A percentile compares a stretch with the other conserved stretches of the same genome.
Evolutionary conservation across 2,888 invertebrate genomes (phyloP).

Genomic region (Agrotis clavis): DNA sequence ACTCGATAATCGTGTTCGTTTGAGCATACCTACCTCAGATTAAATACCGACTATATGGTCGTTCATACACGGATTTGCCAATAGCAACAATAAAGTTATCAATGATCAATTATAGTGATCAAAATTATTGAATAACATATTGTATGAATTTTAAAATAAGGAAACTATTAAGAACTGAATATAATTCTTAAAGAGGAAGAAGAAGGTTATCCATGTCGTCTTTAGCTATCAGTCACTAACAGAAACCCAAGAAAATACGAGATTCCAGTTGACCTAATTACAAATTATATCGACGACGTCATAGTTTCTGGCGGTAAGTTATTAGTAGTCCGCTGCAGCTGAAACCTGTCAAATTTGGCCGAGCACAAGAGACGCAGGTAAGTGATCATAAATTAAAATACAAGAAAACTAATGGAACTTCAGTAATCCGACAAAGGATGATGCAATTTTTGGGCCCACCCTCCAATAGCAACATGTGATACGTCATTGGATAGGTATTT

Average conservation of each 20-base stretch:
- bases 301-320: slow-evolving; percentile 5
- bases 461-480: too few species aligned
- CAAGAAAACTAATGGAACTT: not conserved
- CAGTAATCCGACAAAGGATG: too few species aligned
- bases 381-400: not conserved
- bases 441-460: too few species aligned
- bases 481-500: too few species aligned
- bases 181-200: not conserved
- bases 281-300: not conserved
- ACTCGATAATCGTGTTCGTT: slow-evolving; percentile 13
- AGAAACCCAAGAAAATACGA: not conserved
- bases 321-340: slow-evolving; percentile 3
- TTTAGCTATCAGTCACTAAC: not conserved
- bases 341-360: not conserved
- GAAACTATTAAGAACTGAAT: slow-evolving; percentile 14
- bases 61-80: slow-evolving; percentile 27
- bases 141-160: slow-evolving; percentile 29
- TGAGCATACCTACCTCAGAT: not conserved
- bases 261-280: not conserved
- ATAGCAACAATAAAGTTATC: slow-evolving; percentile 29
- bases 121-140: slow-evolving; percentile 24
- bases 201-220: not conserved
- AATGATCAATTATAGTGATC: slow-evolving; percentile 38
- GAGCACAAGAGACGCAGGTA: slow-evolving; percentile 15
- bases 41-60: slow-evolving; percentile 1